phyloP scores from a whole-genome alignment of 2,113 vertebrate species.

The Psittacara wagleri region DNA sequence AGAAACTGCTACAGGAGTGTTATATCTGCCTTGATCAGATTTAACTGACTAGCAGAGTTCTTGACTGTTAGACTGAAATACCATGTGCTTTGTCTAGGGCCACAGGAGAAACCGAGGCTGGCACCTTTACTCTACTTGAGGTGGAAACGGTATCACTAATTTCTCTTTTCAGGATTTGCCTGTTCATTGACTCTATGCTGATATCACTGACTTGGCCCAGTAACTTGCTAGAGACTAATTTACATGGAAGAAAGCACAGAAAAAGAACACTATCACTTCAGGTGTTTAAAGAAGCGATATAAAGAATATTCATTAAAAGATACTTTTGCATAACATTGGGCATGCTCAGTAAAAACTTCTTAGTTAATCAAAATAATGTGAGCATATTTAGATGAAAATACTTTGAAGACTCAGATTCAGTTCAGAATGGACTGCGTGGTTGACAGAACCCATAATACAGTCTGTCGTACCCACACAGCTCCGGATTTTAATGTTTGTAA shows the following conservation, averaged over 20 bases:
- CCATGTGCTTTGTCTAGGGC: background rate
- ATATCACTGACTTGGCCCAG: background rate
- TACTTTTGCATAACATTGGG: background rate
- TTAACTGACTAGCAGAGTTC: background rate
- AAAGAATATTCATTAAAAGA: background rate
- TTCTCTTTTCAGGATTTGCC: background rate
- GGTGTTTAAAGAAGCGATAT: background rate
- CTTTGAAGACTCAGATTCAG: background rate
- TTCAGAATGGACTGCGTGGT: background rate
- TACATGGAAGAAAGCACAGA: background rate
- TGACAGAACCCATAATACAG: background rate
- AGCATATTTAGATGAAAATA: background rate
- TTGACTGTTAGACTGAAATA: background rate
- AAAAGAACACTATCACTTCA: background rate
- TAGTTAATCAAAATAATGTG: background rate
- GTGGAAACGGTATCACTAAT: background rate
- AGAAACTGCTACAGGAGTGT: fast-evolving
- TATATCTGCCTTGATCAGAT: background rate
- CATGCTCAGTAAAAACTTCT: background rate
- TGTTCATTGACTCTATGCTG: background rate
- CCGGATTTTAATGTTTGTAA: background rate
- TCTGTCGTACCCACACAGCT: background rate
- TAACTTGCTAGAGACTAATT: background rate
- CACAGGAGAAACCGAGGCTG: background rate
- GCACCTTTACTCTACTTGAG: background rate